A percentile compares a stretch with the other conserved stretches of the same genome.
Conservation (phyloP, 2,113 vertebrate genomes). For the Stigmatopora nigra region DNA sequence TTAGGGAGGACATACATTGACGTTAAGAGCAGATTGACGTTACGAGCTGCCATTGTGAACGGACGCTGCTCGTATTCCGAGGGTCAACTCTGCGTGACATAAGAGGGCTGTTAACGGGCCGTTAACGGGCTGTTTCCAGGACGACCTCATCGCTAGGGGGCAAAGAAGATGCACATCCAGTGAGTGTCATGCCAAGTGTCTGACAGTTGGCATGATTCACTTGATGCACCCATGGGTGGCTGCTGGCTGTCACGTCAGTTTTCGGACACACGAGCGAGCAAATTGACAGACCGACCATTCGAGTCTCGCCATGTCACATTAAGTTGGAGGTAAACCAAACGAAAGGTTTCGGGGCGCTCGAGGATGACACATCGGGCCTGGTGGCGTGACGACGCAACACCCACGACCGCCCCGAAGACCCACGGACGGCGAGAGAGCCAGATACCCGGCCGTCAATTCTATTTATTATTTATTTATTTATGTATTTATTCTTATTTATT, state of each 20-base stretch:
- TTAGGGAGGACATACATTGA: no score
- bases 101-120: no score
- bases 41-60: no score
- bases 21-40: no score
- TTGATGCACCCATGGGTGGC: neutral
- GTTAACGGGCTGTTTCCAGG: slow-evolving; percentile 22
- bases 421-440: neutral
- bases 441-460: no score
- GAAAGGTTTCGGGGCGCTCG: neutral
- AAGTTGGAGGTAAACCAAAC: neutral
- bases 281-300: neutral
- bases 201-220: neutral
- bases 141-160: slow-evolving; percentile 22
- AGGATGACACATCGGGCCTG: slow-evolving; percentile 17
- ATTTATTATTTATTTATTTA: no score
- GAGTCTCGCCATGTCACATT: neutral
- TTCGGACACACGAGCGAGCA: neutral
- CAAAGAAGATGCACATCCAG: slow-evolving; percentile 18
- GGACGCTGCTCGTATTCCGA: no score
- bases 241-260: neutral
- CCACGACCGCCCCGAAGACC: neutral
- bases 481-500: no score
- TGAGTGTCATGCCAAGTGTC: neutral
- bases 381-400: slow-evolving; percentile 14
- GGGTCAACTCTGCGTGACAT: no score